Base-by-base conservation (phyloP, 2,797 vertebrate genomes). In the Neopelma chrysocephalum region DNA sequence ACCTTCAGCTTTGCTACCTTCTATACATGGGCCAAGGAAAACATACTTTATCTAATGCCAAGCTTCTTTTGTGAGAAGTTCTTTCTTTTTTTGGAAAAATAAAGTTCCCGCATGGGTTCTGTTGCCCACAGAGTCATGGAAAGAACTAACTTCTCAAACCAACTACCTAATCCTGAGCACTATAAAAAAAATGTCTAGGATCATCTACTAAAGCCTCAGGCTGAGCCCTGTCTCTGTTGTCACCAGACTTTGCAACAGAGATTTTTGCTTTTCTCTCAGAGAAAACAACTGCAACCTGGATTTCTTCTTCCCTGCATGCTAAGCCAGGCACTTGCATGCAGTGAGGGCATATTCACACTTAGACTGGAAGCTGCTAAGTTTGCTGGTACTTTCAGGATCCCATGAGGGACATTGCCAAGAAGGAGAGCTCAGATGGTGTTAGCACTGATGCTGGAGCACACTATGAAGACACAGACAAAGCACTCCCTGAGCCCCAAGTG, bases 161-260 rank as follows among this genome's bases (percentile, higher is more conserved):
- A 87, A 3, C 40, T 40, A 34, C 18, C 27, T 72, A 57, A 76
- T 29, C 32, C 42, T 31, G 9, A 65, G 34, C 13, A 45, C 45
- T 1, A 0, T 6, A 77, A 25, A 57, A 42, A 82, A 62, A 11
- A n/a, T 5, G 5, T 43, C n/a, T 56, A 73, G 31, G 58, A 58
- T 23, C 0, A 0, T 40, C 48, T 34, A 3, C 47, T 69, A 1
- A 0, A 80, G 13, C 15, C 50, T 17, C 57, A 47, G 6, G 11
- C 31, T 83, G 42, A 79, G 56, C 17, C 7, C 27, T 43, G 10
- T 47, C 48, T 81, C 79, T 45, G 13, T 9, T 17, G 32, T 48
- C 11, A 4, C 17, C 1, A 1, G 26, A 42, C 26, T 60, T 83
- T 18, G 38, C 31, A 32, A 9, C 1, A 6, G 51, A 81, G n/a